These are phyloP conservation scores for Agrilus mali DNA, from an alignment of 2,888 invertebrate species.

Conservation along the genomic window DNA sequence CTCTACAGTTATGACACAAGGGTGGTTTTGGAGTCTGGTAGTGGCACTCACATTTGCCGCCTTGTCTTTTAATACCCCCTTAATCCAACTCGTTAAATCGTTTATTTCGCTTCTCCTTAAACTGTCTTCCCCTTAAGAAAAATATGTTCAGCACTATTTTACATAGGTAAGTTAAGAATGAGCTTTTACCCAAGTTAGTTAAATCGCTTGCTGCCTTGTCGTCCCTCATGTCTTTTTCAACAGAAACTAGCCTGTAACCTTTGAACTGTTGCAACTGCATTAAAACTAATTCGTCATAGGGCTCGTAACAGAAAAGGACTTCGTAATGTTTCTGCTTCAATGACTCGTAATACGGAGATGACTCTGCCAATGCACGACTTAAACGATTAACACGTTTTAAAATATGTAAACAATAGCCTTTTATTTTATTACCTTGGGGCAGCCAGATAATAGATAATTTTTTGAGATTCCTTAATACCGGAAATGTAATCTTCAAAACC, in stretches of 20 bases:
- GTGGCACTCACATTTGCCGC: conserved; percentile 77
- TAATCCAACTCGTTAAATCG: conserved; percentile 66
- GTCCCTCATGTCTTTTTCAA: conserved; percentile 86
- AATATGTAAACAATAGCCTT: conserved; percentile 5
- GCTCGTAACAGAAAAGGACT: conserved; percentile 91
- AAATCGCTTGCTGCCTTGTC: conserved; percentile 45
- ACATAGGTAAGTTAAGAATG: too few species aligned
- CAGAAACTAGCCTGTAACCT: conserved; percentile 64
- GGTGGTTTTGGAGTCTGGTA: conserved; percentile 73
- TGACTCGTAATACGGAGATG: conserved; percentile 91
- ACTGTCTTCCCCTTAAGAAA: conserved; percentile 46
- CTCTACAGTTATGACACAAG: conserved; percentile 88
- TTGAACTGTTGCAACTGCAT: conserved; percentile 79
- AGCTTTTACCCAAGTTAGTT: conserved; percentile 42
- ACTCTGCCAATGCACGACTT: conserved; percentile 84
- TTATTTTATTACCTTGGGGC: conserved; percentile 88
- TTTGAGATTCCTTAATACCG: conserved; percentile 61
- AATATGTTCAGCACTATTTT: background rate
- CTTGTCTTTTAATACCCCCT: conserved; percentile 62
- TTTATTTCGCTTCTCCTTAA: conserved; percentile 65
- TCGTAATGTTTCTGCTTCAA: conserved; percentile 78
- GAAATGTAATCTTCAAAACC: conserved; percentile 67
- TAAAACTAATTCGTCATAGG: conserved; percentile 92
- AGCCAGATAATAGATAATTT: conserved; percentile 82
- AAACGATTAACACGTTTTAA: conserved; percentile 19